Percentiles rank a stretch among this genome's conserved stretches.
phyloP scores from a whole-genome alignment of 2,888 invertebrate species.

The Agonopterix heracliana region DNA sequence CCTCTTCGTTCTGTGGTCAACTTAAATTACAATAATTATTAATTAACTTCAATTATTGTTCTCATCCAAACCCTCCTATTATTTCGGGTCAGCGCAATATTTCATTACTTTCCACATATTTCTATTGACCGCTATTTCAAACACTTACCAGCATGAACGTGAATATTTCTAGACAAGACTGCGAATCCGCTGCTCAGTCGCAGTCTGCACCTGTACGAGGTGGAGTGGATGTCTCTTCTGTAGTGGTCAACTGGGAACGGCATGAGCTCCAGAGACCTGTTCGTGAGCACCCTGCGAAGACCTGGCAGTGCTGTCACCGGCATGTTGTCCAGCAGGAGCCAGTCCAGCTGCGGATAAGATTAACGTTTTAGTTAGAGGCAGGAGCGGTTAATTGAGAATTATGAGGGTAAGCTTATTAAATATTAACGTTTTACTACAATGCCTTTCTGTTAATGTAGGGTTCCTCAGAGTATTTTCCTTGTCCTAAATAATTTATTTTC shows the following conservation, averaged over 20 bases:
- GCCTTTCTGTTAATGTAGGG: too few relatives aligned
- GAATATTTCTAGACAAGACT: constrained; percentile 89
- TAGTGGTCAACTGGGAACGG: constrained; percentile 89
- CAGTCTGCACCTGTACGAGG: constrained; percentile 84
- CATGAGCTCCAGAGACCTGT: constrained; percentile 91
- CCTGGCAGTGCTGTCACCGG: constrained; percentile 81
- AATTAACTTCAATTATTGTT: too few relatives aligned
- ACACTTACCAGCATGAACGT: constrained; percentile 90
- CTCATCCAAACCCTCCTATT: too few relatives aligned
- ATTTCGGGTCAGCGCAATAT: too few relatives aligned
- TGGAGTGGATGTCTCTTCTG: constrained; percentile 89
- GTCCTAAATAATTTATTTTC: too few relatives aligned
- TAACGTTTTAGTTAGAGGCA: background rate
- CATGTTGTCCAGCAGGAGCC: constrained; percentile 84
- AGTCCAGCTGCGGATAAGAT: constrained; percentile 77
- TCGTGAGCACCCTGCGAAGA: constrained; percentile 83
- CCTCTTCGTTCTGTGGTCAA: too few relatives aligned
- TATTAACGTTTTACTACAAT: too few relatives aligned
- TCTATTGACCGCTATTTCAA: too few relatives aligned
- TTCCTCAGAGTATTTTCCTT: too few relatives aligned
- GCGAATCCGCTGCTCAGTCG: constrained; percentile 62
- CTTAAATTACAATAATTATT: too few relatives aligned
- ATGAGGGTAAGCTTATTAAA: too few relatives aligned
- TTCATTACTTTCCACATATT: too few relatives aligned
- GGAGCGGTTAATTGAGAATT: background rate